Evolutionary conservation across 2,113 vertebrate species (phyloP).

Genomic region (Dermatemys mawii): DNA sequence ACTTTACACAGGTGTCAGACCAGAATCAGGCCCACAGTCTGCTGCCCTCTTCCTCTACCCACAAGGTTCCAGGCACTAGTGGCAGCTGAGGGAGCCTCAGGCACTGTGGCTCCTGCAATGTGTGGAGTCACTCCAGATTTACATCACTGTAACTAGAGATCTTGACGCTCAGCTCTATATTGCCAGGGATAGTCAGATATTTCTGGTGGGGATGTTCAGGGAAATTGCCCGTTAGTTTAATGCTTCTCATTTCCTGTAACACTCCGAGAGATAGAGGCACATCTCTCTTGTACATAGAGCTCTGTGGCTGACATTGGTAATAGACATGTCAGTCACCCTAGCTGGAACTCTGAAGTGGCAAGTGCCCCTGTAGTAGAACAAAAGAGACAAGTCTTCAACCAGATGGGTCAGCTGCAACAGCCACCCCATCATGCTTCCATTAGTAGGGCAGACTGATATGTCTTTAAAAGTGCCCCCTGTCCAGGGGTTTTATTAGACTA

Average conservation of each 20-base stretch:
- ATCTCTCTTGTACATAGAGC: not conserved
- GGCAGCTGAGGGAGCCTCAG: not conserved
- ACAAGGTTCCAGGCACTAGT: not conserved
- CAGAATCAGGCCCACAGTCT: not conserved
- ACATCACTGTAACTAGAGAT: not conserved
- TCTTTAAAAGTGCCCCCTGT: not conserved
- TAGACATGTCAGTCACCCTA: not conserved
- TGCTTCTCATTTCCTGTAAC: not conserved
- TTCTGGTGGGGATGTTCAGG: not conserved
- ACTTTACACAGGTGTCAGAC: not conserved
- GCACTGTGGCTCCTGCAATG: not conserved
- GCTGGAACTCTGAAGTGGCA: not conserved
- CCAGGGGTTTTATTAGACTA: not conserved
- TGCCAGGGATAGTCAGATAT: not conserved
- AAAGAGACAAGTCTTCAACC: not conserved
- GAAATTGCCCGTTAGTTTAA: not conserved
- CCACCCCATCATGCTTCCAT: not conserved
- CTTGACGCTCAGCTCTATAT: not conserved
- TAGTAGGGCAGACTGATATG: not conserved
- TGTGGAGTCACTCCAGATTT: not conserved
- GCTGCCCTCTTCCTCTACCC: not conserved
- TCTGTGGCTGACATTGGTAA: not conserved
- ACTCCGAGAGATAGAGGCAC: not conserved
- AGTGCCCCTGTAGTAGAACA: not conserved
- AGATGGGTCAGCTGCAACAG: not conserved